phyloP scores from a whole-genome alignment of 2,797 vertebrate genomes.

The Passerculus sandwichensis region DNA sequence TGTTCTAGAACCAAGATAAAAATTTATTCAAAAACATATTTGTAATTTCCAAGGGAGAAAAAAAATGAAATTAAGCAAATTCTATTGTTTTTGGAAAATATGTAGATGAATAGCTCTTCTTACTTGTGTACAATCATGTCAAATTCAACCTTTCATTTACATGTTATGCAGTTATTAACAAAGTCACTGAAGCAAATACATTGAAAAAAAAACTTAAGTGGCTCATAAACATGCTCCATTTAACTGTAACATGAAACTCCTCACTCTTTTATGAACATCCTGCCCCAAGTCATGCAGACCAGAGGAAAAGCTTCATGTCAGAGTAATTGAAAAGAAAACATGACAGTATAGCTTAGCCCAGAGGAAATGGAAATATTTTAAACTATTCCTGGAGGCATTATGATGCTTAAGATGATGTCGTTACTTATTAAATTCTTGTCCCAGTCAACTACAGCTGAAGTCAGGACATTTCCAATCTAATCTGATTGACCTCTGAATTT shows the following conservation, averaged over 20 bases:
- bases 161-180: background rate
- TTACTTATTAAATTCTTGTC: background rate
- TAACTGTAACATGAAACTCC: conserved; percentile 21
- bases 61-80: background rate
- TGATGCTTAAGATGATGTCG: background rate
- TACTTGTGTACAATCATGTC: background rate
- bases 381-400: background rate
- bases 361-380: background rate
- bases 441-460: background rate
- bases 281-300: background rate
- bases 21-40: background rate
- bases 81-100: background rate
- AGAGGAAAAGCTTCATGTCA: conserved; percentile 7
- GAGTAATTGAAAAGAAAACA: background rate
- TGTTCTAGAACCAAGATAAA: background rate
- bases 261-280: conserved; percentile 2
- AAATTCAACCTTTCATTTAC: background rate
- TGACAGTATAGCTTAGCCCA: background rate
- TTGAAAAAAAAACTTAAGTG: background rate
- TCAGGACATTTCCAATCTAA: background rate
- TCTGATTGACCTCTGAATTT: background rate
- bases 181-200: background rate
- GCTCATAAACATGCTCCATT: conserved; percentile 31
- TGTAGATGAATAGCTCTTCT: background rate
- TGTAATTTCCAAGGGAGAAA: background rate